A percentile compares a stretch with the other conserved stretches of the same genome.
Evolutionary conservation across 2,888 invertebrate genomes (phyloP).

Genomic region (Sarcophaga carnaria): DNA sequence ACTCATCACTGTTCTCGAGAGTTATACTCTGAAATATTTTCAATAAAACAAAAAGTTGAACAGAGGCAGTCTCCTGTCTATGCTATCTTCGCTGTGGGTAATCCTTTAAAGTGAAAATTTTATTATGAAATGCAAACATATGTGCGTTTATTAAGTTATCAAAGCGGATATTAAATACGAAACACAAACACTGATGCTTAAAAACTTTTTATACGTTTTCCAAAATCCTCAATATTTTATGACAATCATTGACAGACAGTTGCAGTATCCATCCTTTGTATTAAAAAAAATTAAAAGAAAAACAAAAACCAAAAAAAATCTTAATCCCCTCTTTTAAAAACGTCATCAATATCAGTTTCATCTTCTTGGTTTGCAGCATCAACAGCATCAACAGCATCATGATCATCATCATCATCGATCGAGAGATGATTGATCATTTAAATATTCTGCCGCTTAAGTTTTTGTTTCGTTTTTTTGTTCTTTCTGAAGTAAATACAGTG

Average conservation of each 20-base stretch:
- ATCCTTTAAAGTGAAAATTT: too few relatives aligned
- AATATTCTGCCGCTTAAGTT: conserved; percentile 7
- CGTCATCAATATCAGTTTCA: conserved; percentile 35
- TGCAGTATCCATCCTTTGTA: background rate
- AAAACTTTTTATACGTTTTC: too few relatives aligned
- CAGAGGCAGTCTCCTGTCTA: too few relatives aligned
- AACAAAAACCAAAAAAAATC: conserved; percentile 1
- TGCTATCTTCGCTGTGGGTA: too few relatives aligned
- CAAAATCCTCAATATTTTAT: background rate
- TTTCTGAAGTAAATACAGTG: background rate
- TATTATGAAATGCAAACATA: too few relatives aligned
- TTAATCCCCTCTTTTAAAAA: conserved; percentile 36
- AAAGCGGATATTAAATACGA: background rate
- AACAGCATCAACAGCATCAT: background rate
- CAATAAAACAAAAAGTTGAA: too few relatives aligned
- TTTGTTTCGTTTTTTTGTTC: background rate
- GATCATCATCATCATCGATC: conserved; percentile 14
- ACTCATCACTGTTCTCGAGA: too few relatives aligned
- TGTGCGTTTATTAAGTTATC: background rate
- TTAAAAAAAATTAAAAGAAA: background rate
- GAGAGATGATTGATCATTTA: conserved; percentile 45
- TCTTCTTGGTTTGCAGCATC: too few relatives aligned
- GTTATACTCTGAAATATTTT: too few relatives aligned
- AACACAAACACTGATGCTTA: background rate
- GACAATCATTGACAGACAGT: conserved; percentile 46